phyloP scores from a whole-genome alignment of 2,797 vertebrate species.

The Champsocephalus esox region DNA sequence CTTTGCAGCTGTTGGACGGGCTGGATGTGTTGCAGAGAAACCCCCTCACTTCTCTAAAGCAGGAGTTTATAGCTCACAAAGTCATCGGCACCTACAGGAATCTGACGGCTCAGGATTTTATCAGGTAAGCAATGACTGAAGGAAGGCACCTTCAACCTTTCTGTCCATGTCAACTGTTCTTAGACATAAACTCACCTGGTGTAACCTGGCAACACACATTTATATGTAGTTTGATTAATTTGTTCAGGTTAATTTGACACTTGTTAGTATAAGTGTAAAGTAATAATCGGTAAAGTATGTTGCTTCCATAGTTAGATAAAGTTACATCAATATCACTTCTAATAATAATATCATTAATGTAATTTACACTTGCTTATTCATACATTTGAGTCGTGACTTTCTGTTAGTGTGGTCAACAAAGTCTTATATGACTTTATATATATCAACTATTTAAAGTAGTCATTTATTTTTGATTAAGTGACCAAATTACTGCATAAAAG shows the following conservation, averaged over 20 bases:
- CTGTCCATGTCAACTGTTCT: not conserved
- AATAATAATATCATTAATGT: too few relatives aligned
- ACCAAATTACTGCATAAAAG: not conserved
- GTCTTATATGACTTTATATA: not conserved
- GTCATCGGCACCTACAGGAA: constrained; percentile 77
- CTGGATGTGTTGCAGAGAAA: constrained; percentile 81
- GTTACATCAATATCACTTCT: not conserved
- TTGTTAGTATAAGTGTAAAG: not conserved
- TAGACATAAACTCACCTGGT: not conserved
- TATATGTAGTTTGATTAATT: not conserved
- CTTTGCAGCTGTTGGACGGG: constrained; percentile 79
- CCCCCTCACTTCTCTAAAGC: constrained; percentile 72
- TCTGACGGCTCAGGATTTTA: constrained; percentile 80
- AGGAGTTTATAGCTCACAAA: constrained; percentile 79
- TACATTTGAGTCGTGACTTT: not conserved
- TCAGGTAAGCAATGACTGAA: constrained; percentile 66
- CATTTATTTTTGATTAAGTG: not conserved
- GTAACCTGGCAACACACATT: not conserved
- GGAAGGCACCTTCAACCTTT: constrained; percentile 5
- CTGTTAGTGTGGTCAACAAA: not conserved
- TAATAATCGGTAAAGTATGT: not conserved
- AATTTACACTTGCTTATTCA: not conserved
- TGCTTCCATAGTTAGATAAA: not conserved
- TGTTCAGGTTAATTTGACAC: not conserved
- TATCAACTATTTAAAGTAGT: too few relatives aligned